Evolutionary conservation across 2,888 invertebrate species (phyloP), one percentile per base, ranked within the genome.

Genomic region (Nudaria mundana): DNA sequence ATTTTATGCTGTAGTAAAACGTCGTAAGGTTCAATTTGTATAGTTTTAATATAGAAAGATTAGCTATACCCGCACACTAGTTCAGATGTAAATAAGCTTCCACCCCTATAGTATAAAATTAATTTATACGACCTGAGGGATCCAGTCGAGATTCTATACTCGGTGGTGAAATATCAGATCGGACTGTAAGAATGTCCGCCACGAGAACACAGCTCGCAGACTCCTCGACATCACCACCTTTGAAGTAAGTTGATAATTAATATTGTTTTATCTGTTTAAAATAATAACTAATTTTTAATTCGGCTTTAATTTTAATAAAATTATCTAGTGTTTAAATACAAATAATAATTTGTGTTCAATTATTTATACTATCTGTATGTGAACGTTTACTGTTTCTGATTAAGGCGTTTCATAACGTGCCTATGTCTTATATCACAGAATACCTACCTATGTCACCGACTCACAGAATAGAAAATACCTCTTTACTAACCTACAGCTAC

Each of bases 181-280:
- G 10, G 24, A 14, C 13, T 26, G 4, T 18, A 35, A 49, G 18
- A 15, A 87, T 88, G 87, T 80, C 87, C 5, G 75, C 74, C 15
- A 60, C 90, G 13, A 82, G 92, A 49, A 90, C 91, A 46, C 93
- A 93, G 66, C 72, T 93, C 32, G 93, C 93, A 0, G 93, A 93
- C 68, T 93, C 85, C 0, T 85, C 93, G 0, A 93, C 93, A 0
- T 93, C 93, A 3, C 93, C 93, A 3, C 91, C 93, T 12, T 81
- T 92, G 39, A 92, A 90, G 93, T 92, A 81, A 71, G 16, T 2
- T 3, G 22, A 13, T 1, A 7, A 3, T 8, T 7, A 18, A n/a
- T n/a, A n/a, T n/a, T n/a, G n/a, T n/a, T n/a, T n/a, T n/a, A n/a
- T n/a, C n/a, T n/a, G n/a, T n/a, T n/a, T n/a, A n/a, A n/a, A n/a